Conservation (phyloP, 2,888 invertebrate species). For the Galerucella nymphaeae region DNA sequence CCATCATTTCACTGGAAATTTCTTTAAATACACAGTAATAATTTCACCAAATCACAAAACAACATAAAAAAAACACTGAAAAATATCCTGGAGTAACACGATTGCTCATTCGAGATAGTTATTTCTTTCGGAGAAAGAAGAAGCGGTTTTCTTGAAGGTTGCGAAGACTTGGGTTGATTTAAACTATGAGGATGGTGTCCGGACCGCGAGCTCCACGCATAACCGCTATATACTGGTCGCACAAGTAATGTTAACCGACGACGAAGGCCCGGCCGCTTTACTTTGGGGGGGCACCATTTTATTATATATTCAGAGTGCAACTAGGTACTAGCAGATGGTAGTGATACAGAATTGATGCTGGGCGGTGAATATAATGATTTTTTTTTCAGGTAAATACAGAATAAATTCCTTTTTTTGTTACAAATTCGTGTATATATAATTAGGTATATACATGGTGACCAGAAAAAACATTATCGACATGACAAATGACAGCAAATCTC, state of each 20-base stretch:
- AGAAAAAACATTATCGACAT: no score
- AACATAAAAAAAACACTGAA: conserved; percentile 11
- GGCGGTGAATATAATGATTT: not conserved
- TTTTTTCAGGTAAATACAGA: not conserved
- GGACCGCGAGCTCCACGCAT: conserved; percentile 39
- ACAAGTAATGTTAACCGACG: conserved; percentile 43
- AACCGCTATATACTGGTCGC: conserved; percentile 55
- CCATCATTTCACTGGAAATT: conserved; percentile 26
- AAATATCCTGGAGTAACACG: not conserved
- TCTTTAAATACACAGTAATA: conserved; percentile 12
- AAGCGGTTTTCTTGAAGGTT: conserved; percentile 28
- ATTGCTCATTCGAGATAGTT: conserved; percentile 3
- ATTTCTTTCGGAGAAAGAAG: conserved; percentile 12
- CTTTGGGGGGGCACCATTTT: conserved; percentile 49
- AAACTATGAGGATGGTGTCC: conserved; percentile 41
- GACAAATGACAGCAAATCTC: no score
- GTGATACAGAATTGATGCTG: conserved; percentile 9
- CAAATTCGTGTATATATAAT: no score
- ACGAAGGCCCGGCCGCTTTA: conserved; percentile 47
- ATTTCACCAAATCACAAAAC: conserved; percentile 11
- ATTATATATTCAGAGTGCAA: conserved; percentile 21
- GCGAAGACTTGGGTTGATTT: conserved; percentile 21
- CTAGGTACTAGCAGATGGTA: conserved; percentile 7
- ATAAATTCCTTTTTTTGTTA: not conserved
- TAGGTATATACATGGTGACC: no score